These are phyloP conservation scores for Siphlonurus alternatus DNA, from an alignment of 2,888 invertebrate genomes.

Conservation along the genomic window DNA sequence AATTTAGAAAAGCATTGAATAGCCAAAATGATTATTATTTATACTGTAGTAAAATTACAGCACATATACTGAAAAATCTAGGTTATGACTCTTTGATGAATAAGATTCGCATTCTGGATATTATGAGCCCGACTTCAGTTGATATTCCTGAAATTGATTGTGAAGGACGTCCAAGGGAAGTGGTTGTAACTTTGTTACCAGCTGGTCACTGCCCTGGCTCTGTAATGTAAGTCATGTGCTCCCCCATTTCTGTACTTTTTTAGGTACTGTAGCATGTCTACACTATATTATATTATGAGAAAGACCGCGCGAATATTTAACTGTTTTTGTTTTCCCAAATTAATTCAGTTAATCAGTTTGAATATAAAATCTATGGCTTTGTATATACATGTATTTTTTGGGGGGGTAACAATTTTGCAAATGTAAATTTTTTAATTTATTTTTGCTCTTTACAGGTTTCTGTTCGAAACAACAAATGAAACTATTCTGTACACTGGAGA, in stretches of 20 bases:
- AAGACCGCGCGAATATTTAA: too few relatives aligned
- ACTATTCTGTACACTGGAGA: neutral
- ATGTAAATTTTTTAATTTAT: too few relatives aligned
- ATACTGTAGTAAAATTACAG: neutral
- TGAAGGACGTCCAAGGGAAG: neutral
- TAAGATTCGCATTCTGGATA: neutral
- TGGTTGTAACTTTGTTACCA: neutral
- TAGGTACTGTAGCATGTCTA: too few relatives aligned
- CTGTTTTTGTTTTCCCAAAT: too few relatives aligned
- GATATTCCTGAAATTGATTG: neutral
- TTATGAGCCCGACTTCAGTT: neutral
- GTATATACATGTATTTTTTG: too few relatives aligned
- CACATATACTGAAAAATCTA: neutral
- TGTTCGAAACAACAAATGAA: neutral
- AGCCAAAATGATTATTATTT: neutral
- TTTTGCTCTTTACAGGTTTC: neutral
- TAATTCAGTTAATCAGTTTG: too few relatives aligned
- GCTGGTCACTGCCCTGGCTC: constrained; percentile 1
- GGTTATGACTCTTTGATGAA: neutral
- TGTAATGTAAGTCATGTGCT: neutral
- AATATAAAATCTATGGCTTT: too few relatives aligned
- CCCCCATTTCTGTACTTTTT: too few relatives aligned
- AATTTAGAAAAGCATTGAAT: neutral
- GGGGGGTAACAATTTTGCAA: too few relatives aligned
- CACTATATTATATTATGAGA: too few relatives aligned